Percentiles rank a stretch among this genome's conserved stretches.
Evolutionary conservation across 2,888 invertebrate species (phyloP).

Genomic region (Mythimna ferrago): DNA sequence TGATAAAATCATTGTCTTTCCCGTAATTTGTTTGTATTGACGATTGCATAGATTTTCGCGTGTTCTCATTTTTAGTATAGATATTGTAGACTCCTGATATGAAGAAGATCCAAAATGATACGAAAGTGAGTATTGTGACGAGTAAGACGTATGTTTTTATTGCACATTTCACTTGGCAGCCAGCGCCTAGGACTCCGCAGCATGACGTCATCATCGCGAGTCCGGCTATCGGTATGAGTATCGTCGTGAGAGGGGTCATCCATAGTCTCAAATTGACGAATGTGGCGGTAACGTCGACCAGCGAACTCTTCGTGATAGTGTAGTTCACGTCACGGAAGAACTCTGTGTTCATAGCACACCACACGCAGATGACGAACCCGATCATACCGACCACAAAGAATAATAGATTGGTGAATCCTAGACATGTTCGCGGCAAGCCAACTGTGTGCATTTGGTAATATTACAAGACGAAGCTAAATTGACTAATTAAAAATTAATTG

Average conservation of each 20-base stretch:
- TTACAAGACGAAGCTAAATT: constrained; percentile 8
- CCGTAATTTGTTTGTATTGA: constrained; percentile 79
- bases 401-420: constrained; percentile 83
- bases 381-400: constrained; percentile 78
- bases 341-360: constrained; percentile 83
- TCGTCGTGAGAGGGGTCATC: constrained; percentile 79
- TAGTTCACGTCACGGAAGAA: constrained; percentile 85
- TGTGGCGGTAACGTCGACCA: constrained; percentile 76
- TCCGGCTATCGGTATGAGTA: constrained; percentile 77
- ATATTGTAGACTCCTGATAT: constrained; percentile 82
- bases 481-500: constrained; percentile 30
- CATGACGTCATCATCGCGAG: constrained; percentile 82
- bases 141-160: constrained; percentile 83
- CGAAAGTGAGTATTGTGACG: constrained; percentile 72
- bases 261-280: constrained; percentile 82
- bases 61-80: constrained; percentile 77
- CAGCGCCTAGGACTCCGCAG: constrained; percentile 84
- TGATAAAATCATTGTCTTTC: constrained; percentile 80
- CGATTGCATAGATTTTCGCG: constrained; percentile 69
- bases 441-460: constrained; percentile 76
- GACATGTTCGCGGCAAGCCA: constrained; percentile 83
- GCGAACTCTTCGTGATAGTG: constrained; percentile 79
- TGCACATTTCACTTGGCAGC: constrained; percentile 83
- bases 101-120: constrained; percentile 81
- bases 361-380: constrained; percentile 77